Evolutionary conservation across 2,113 vertebrate genomes (phyloP).

Genomic region (Recurvirostra avosetta): DNA sequence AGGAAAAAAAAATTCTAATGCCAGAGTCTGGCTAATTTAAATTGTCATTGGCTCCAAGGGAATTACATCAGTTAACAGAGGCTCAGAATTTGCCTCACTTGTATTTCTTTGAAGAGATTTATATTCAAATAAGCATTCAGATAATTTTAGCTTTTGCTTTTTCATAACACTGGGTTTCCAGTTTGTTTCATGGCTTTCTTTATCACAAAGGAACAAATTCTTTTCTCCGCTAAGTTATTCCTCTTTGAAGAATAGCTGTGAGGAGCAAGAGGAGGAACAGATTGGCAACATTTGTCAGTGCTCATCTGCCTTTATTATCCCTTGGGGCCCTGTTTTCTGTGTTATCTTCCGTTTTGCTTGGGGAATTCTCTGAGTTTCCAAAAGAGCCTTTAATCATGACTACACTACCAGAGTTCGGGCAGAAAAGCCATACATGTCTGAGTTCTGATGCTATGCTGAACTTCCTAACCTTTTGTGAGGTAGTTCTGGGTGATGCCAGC

Average conservation of each 20-base stretch:
- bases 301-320: constrained; percentile 36
- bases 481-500: background rate
- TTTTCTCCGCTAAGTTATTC: background rate
- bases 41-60: background rate
- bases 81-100: background rate
- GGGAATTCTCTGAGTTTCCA: background rate
- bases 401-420: background rate
- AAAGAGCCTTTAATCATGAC: constrained; percentile 17
- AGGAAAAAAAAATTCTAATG: background rate
- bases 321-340: background rate
- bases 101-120: background rate
- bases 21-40: background rate
- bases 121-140: background rate
- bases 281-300: constrained; percentile 1
- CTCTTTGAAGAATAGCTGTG: background rate
- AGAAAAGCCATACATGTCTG: background rate
- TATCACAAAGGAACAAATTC: background rate
- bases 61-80: background rate
- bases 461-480: background rate
- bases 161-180: background rate
- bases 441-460: background rate
- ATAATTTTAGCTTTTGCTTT: background rate
- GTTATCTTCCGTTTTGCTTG: background rate
- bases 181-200: background rate
- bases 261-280: constrained; percentile 5